A percentile compares a stretch with the other conserved stretches of the same genome.
These are phyloP conservation scores for Camponotus vicinus DNA, from an alignment of 1,140 invertebrate genomes.

Conservation along the genomic window DNA sequence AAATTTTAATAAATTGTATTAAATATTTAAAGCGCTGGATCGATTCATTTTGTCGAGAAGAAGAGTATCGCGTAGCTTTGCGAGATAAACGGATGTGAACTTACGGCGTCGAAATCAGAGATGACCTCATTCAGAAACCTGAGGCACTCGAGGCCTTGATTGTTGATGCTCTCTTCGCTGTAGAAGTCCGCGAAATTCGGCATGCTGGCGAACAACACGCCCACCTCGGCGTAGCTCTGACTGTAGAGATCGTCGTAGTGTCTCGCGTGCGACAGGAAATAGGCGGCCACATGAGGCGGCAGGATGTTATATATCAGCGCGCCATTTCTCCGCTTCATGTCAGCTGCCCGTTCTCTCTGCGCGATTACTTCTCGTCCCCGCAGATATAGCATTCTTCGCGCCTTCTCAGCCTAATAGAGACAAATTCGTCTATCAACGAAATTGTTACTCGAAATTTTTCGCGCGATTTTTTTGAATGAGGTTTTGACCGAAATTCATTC, in stretches of 20 bases:
- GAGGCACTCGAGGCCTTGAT: constrained; percentile 97
- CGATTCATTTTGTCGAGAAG: background rate
- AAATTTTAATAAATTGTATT: background rate
- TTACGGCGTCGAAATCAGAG: constrained; percentile 98
- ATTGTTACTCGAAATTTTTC: background rate
- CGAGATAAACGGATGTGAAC: constrained; percentile 74
- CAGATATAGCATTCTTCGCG: constrained; percentile 91
- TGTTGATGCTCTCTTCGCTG: constrained; percentile 97
- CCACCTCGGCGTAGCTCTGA: constrained; percentile 96
- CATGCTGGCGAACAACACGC: constrained; percentile 97
- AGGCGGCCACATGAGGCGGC: constrained; percentile 95
- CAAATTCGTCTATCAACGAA: background rate
- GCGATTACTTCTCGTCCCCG: constrained; percentile 91
- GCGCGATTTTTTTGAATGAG: background rate
- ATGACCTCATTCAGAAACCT: constrained; percentile 99
- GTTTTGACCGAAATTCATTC: background rate
- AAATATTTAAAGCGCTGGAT: too few relatives aligned
- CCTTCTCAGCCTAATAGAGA: constrained; percentile 90
- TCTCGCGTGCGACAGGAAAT: constrained; percentile 94
- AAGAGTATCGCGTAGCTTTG: background rate
- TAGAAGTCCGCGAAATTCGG: constrained; percentile 98
- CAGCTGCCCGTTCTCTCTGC: constrained; percentile 94
- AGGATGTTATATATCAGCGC: constrained; percentile 95
- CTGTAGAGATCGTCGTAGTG: constrained; percentile 97
- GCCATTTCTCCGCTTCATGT: constrained; percentile 95